Evolutionary conservation across 2,888 invertebrate genomes (phyloP).

Genomic region (Synanthedon andrenaeformis): DNA sequence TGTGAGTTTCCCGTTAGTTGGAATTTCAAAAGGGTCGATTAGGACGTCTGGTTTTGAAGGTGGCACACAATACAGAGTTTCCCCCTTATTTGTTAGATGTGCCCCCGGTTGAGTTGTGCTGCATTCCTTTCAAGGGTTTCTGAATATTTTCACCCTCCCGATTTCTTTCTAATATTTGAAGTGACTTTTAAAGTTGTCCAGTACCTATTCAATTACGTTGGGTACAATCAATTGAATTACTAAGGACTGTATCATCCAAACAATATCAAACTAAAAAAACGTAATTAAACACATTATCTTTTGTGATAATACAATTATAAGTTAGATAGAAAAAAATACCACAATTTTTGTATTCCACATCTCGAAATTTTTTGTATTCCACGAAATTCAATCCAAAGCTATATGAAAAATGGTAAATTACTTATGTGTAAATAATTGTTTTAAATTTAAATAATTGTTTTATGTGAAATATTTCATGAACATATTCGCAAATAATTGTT

Average conservation of each 20-base stretch:
- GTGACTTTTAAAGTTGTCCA: conserved; percentile 44
- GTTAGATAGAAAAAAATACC: too few species aligned
- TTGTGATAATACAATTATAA: too few species aligned
- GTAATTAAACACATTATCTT: too few species aligned
- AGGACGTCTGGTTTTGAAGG: conserved; percentile 69
- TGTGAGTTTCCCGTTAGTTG: conserved; percentile 68
- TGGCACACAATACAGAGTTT: conserved; percentile 53
- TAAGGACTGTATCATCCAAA: conserved; percentile 4
- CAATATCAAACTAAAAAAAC: too few species aligned
- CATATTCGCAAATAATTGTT: background rate
- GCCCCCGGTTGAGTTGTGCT: conserved; percentile 29
- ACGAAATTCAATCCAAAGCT: too few species aligned
- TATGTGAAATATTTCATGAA: too few species aligned
- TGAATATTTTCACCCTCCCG: conserved; percentile 35
- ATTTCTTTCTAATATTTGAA: conserved; percentile 35
- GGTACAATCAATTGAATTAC: conserved; percentile 43
- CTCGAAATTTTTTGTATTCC: too few species aligned
- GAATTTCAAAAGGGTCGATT: conserved; percentile 70
- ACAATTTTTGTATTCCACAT: too few species aligned
- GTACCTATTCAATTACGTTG: conserved; percentile 43
- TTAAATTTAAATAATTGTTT: background rate
- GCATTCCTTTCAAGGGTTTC: conserved; percentile 42
- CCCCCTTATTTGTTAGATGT: conserved; percentile 58
- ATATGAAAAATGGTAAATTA: too few species aligned
- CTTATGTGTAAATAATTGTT: too few species aligned